Base-by-base conservation (phyloP, 1,140 invertebrate genomes). In the Akabosia matsudoensis region DNA sequence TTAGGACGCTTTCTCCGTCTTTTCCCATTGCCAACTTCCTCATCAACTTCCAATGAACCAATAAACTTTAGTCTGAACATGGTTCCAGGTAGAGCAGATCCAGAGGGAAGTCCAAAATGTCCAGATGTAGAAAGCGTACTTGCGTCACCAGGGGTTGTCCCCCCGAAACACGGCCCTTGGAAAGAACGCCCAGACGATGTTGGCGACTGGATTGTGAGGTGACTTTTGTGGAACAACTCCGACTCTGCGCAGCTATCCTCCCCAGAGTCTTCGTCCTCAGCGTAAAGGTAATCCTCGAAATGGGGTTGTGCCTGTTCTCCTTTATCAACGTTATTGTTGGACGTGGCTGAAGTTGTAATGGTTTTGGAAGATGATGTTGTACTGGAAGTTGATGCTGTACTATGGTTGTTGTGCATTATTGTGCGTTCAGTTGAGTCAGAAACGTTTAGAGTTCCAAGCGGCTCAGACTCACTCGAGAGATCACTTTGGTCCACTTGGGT, bases 11-110 rank as follows among this genome's bases (percentile, higher is more conserved):
- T 91, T 83, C 90, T 89, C 79, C 90, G 85, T 79, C 90, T 88
- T 76, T 89, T 86, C 84, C 90, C 89, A 85, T 85, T 85, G 82
- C 87, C 87, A 85, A 91, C 90, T 78, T 83, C 83, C 88, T 93
- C 92, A 83, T 92, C 91, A 83, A 93, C 91, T 87, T 93, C 92
- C 85, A 93, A 90, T 81, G 92, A 93, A 85, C 92, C 92, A 81
- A 93, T 89, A 88, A 92, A 93, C 81, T 90, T 88, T 79, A 93
- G 90, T 81, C 91, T 90, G 88, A 93, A 94, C 83, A 92, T 90
- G 76, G 91, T 92, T 79, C 90, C 90, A 79, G 89, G 86, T 16
- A 88, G 83, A 79, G 82, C 78, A 10, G 79, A 78, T 26, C 77
- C 79, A 74, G 74, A 80, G 18, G 73, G 33, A 37, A 79, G 78